These are phyloP conservation scores for Cryptoprocta ferox DNA, from an alignment of 2,797 vertebrate species.

Conservation along the genomic window DNA sequence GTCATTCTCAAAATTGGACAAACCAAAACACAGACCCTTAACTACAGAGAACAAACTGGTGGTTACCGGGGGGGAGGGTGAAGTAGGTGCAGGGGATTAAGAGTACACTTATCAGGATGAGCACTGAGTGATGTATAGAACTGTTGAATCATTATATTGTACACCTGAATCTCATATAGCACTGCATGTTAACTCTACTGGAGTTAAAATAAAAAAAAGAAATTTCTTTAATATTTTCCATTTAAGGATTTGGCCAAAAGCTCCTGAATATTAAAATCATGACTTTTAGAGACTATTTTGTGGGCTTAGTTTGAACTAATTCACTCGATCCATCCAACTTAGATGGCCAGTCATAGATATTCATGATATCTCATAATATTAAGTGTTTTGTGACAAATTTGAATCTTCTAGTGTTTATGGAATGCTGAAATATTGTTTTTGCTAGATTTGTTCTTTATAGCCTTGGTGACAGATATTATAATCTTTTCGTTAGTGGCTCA, in stretches of 20 bases:
- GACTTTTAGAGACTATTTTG: neutral
- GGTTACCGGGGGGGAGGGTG: neutral
- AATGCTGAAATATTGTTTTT: constrained; percentile 28
- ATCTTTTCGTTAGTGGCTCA: neutral
- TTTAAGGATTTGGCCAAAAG: neutral
- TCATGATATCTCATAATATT: neutral
- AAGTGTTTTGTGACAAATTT: neutral
- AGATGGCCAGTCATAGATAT: neutral
- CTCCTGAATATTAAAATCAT: neutral
- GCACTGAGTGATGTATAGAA: neutral
- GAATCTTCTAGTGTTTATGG: neutral
- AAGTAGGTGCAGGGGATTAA: neutral
- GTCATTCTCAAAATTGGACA: neutral
- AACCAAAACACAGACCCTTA: neutral
- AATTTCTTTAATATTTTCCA: neutral
- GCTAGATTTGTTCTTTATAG: neutral
- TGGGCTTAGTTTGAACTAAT: neutral
- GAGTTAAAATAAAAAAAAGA: neutral
- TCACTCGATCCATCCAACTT: neutral
- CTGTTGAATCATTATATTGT: neutral
- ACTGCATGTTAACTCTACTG: neutral
- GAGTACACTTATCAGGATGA: neutral
- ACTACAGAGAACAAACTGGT: neutral
- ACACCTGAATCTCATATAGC: neutral
- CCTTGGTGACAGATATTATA: neutral